Percentiles rank a stretch among this genome's conserved stretches.
These are phyloP conservation scores for Trachelus troglodyta DNA, from an alignment of 2,888 invertebrate genomes.

Conservation along the genomic window DNA sequence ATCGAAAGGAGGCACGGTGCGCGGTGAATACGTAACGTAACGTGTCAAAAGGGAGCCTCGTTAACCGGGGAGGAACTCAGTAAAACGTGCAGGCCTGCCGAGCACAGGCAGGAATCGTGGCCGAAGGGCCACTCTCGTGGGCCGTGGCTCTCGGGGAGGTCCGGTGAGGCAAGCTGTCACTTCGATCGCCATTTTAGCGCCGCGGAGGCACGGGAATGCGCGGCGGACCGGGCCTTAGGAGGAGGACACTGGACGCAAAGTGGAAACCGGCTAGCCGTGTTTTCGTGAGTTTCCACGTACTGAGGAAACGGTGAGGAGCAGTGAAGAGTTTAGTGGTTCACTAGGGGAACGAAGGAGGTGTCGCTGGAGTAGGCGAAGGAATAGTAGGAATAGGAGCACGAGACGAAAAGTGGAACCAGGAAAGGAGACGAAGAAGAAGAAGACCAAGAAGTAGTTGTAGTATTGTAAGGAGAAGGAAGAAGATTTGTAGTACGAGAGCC, in stretches of 20 bases:
- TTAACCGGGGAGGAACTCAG: constrained; percentile 12
- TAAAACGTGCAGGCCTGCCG: constrained; percentile 11
- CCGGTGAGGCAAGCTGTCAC: constrained; percentile 56
- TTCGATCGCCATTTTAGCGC: constrained; percentile 66
- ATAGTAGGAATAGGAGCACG: no score
- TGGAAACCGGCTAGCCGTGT: constrained; percentile 22
- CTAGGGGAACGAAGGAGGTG: constrained; percentile 25
- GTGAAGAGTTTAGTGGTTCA: neutral
- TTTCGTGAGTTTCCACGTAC: neutral
- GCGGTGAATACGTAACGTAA: neutral
- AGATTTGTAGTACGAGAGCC: constrained; percentile 5
- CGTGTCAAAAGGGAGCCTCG: constrained; percentile 1
- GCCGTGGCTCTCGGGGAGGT: constrained; percentile 8
- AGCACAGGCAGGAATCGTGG: neutral
- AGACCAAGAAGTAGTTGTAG: constrained; percentile 12
- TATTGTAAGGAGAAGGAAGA: constrained; percentile 12
- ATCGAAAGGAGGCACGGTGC: neutral
- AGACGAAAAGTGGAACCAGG: constrained; percentile 7
- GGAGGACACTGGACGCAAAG: constrained; percentile 31
- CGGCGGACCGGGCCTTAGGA: constrained; percentile 48
- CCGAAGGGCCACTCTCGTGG: constrained; percentile 8
- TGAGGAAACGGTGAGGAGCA: constrained; percentile 2
- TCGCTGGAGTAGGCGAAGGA: no score
- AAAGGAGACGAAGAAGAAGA: constrained; percentile 7
- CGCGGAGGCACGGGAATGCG: constrained; percentile 55